These are phyloP conservation scores for Delia radicum DNA, from an alignment of 1,140 invertebrate species.

Conservation along the genomic window DNA sequence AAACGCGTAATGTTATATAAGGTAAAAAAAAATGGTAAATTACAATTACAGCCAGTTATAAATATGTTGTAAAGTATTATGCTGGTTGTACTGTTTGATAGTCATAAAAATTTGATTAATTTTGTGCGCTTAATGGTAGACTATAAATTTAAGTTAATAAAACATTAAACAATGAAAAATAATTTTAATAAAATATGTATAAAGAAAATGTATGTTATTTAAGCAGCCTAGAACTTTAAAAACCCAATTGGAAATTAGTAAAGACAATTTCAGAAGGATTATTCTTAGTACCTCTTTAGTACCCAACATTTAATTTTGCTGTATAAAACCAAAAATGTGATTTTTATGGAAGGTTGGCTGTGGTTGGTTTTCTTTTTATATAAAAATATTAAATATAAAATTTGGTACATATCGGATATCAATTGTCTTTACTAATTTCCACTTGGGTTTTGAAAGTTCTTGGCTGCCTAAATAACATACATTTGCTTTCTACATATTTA, in stretches of 20 bases:
- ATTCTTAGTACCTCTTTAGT: no score
- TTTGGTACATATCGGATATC: no score
- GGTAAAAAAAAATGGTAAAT: background rate
- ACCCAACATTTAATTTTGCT: no score
- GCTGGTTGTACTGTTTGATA: background rate
- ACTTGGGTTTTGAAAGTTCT: background rate
- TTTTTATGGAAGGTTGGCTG: no score
- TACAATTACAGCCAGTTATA: background rate
- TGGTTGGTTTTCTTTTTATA: no score
- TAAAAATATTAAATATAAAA: no score
- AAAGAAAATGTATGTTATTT: background rate
- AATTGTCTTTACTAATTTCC: background rate
- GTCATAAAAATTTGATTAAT: slow-evolving; percentile 31
- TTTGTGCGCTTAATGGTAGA: slow-evolving; percentile 21
- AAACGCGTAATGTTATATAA: slow-evolving; percentile 21
- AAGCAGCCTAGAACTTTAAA: background rate
- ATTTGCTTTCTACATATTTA: background rate
- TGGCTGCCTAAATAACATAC: background rate
- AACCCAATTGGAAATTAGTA: background rate
- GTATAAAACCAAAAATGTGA: no score
- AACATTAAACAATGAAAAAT: slow-evolving; percentile 18
- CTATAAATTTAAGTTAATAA: slow-evolving; percentile 28
- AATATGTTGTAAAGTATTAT: background rate
- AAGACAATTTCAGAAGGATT: no score
- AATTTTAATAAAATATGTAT: background rate